A percentile compares a stretch with the other conserved stretches of the same genome.
Evolutionary conservation across 2,113 vertebrate genomes (phyloP).

Genomic region (Peromyscus maniculatus): DNA sequence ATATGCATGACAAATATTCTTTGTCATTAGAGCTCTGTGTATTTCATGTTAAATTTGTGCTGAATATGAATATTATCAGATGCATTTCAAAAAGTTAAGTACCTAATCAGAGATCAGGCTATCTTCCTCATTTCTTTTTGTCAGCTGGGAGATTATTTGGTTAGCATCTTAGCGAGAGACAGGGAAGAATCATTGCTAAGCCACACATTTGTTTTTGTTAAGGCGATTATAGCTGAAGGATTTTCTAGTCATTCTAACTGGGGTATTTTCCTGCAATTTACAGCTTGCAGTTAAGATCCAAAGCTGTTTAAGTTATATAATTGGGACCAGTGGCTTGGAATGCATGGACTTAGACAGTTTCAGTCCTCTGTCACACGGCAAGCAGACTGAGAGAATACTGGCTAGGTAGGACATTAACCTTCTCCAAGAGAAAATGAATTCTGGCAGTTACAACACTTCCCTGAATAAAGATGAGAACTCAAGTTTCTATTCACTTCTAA

Average conservation of each 20-base stretch:
- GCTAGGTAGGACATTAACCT: not conserved
- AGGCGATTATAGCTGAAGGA: slow-evolving; percentile 22
- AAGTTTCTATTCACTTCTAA: not conserved
- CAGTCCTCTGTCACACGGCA: not conserved
- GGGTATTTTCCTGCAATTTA: slow-evolving; percentile 6
- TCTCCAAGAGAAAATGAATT: not conserved
- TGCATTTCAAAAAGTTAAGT: slow-evolving; percentile 35
- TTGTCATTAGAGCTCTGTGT: slow-evolving; percentile 5
- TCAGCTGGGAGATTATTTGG: slow-evolving; percentile 49
- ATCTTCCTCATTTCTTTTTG: slow-evolving; percentile 40
- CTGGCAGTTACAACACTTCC: not conserved
- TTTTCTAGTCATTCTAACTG: slow-evolving; percentile 31
- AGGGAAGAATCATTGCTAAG: slow-evolving; percentile 22
- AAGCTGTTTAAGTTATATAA: slow-evolving; percentile 41
- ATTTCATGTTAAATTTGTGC: slow-evolving; percentile 43
- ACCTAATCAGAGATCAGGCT: slow-evolving; percentile 50
- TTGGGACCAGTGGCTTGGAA: not conserved
- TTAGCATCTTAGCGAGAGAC: slow-evolving; percentile 52
- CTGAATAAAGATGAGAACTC: not conserved
- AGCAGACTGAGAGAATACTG: not conserved
- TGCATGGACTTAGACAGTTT: not conserved
- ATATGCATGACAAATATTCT: slow-evolving; percentile 26
- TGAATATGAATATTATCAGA: slow-evolving; percentile 56
- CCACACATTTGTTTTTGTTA: slow-evolving; percentile 57
- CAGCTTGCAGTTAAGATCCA: not conserved